These are phyloP conservation scores for Channallabes apus DNA, from an alignment of 2,797 vertebrate genomes.

Conservation along the genomic window DNA sequence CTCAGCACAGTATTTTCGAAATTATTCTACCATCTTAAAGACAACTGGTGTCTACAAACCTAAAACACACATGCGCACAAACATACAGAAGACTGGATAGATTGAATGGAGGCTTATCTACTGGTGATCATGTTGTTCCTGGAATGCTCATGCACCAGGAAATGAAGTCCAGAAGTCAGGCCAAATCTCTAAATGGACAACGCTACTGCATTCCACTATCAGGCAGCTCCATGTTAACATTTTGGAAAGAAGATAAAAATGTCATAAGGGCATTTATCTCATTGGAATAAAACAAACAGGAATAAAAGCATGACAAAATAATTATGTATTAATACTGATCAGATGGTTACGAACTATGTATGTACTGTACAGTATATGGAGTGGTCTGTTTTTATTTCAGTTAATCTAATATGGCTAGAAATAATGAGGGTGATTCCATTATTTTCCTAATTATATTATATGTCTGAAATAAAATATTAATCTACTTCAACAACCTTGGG, in stretches of 20 bases:
- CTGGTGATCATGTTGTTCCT: not conserved
- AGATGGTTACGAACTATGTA: not conserved
- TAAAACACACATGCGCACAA: slow-evolving; percentile 2
- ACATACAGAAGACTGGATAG: not conserved
- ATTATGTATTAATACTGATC: slow-evolving; percentile 1
- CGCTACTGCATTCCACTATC: not conserved
- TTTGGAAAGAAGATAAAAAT: slow-evolving; percentile 2
- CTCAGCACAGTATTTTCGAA: not conserved
- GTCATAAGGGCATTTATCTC: not conserved
- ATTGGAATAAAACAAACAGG: not conserved
- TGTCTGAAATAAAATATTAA: not conserved
- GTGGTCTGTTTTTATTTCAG: not conserved
- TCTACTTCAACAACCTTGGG: not conserved
- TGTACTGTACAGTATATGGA: not conserved
- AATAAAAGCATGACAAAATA: not conserved
- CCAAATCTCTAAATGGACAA: slow-evolving; percentile 8
- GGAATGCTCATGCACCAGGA: not conserved
- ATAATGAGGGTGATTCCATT: not conserved
- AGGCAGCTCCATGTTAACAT: not conserved
- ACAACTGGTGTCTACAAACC: not conserved
- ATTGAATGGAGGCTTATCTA: not conserved
- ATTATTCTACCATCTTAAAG: not conserved
- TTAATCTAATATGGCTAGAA: not conserved
- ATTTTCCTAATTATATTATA: not conserved
- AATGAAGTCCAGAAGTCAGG: not conserved